A percentile compares a stretch with the other conserved stretches of the same genome.
phyloP scores from a whole-genome alignment of 1,140 invertebrate species.

The Drosophila sechellia region DNA sequence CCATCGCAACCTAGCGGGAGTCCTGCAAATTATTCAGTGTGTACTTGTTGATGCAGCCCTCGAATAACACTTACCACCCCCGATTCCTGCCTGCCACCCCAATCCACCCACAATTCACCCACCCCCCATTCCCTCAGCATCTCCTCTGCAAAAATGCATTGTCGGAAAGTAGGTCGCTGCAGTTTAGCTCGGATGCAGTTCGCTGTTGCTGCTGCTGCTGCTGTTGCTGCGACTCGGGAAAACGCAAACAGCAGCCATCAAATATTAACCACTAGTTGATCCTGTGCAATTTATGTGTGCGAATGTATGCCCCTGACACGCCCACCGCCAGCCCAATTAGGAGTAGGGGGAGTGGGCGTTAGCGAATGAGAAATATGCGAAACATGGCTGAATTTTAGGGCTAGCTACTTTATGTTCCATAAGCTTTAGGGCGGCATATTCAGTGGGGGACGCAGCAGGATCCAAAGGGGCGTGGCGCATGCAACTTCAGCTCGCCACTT shows the following conservation, averaged over 20 bases:
- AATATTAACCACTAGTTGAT: constrained; percentile 81
- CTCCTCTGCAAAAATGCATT: constrained; percentile 66
- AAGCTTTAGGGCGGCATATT: constrained; percentile 13
- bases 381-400: constrained; percentile 25
- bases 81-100: constrained; percentile 12
- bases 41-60: constrained; percentile 76
- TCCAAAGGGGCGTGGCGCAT: constrained; percentile 40
- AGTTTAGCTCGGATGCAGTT: constrained; percentile 55
- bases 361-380: constrained; percentile 20
- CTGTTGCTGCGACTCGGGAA: constrained; percentile 13
- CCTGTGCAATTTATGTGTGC: constrained; percentile 33
- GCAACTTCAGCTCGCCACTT: constrained; percentile 77
- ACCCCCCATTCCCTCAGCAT: constrained; percentile 17
- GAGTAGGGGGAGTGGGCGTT: constrained; percentile 20
- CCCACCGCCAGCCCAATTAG: constrained; percentile 67
- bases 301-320: constrained; percentile 39
- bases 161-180: constrained; percentile 72
- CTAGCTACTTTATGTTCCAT: constrained; percentile 34
- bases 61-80: constrained; percentile 29
- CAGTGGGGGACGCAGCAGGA: not conserved
- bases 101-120: not conserved
- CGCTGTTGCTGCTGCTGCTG: constrained; percentile 16
- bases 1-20: constrained; percentile 18
- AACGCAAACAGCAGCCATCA: constrained; percentile 64
- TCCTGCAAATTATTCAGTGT: constrained; percentile 52